Evolutionary conservation across 2,113 vertebrate species (phyloP), one percentile per base, ranked within the genome.

Genomic region (Callospermophilus lateralis): DNA sequence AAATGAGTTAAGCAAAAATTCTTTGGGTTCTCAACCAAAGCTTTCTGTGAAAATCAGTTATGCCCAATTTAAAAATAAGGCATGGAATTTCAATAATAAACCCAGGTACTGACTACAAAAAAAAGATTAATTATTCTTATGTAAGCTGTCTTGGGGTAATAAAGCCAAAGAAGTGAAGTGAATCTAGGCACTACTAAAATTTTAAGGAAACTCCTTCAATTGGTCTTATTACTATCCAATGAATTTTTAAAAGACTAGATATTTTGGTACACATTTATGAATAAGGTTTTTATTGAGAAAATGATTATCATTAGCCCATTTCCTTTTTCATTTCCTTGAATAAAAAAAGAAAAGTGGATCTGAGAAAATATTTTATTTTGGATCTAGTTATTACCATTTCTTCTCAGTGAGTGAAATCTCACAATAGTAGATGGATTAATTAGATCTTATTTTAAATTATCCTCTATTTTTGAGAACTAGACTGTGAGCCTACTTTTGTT

Each of bases 1-100:
- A 98, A 98, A 98, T 98, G 97, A 98, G 97, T 98, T 98, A 98
- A 98, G 92, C 93, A 97, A 98, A 98, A 97, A 97, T 97, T 97
- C 92, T 97, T 68, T 93, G 95, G 92, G 95, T 98, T 97, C 96
- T 96, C 92, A 97, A 97, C 95, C 98, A 98, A 98, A 96, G 88
- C 30, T 94, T 98, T 97, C 97, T 91, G 92, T 97, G 98, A 94
- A 98, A 97, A 94, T 97, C 95, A 95, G 96, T 97, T 98, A 98
- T 97, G 84, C 87, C 51, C 93, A 98, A 98, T 98, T 98, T 98
- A 87, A 98, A 98, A 98, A 98, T 97, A 98, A 98, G 97, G 63
- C 96, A 97, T 84, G 94, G 94, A 97, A 97, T 58, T 90, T 97
- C 97, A 98, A 97, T 94, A 98, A 95, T 92, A 98, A 97, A 98